A percentile compares a stretch with the other conserved stretches of the same genome.
Evolutionary conservation across 1,140 invertebrate species (phyloP).

Genomic region (Diorhabda sublineata): DNA sequence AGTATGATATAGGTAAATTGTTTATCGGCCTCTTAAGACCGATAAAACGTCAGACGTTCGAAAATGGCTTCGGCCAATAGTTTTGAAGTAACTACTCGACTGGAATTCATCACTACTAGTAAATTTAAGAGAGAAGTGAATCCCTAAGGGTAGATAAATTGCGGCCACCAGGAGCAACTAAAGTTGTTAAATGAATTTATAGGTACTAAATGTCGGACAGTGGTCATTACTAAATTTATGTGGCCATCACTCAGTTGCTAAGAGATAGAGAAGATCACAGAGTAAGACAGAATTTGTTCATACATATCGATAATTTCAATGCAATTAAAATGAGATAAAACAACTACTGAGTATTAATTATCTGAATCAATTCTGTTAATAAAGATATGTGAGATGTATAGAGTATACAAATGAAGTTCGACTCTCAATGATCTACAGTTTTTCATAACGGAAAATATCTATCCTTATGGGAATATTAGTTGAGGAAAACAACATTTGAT

Average conservation of each 20-base stretch:
- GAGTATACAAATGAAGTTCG: too few relatives aligned
- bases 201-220: constrained; percentile 39
- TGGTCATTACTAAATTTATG: constrained; percentile 44
- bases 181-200: constrained; percentile 48
- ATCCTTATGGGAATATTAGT: too few relatives aligned
- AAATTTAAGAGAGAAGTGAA: constrained; percentile 31
- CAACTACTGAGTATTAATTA: too few relatives aligned
- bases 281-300: neutral
- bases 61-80: constrained; percentile 1
- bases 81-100: constrained; percentile 29
- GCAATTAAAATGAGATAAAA: too few relatives aligned
- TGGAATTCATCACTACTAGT: constrained; percentile 31
- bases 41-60: constrained; percentile 1
- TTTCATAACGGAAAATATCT: too few relatives aligned
- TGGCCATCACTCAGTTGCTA: constrained; percentile 29
- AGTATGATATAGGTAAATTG: constrained; percentile 1
- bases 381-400: too few relatives aligned
- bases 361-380: too few relatives aligned
- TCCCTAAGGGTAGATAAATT: constrained; percentile 41
- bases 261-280: constrained; percentile 18
- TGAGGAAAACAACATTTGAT: too few relatives aligned
- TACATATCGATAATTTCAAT: neutral
- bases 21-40: constrained; percentile 1
- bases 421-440: too few relatives aligned
- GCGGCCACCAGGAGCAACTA: constrained; percentile 41